phyloP scores from a whole-genome alignment of 2,888 invertebrate species.

The Temnothorax unifasciatus region DNA sequence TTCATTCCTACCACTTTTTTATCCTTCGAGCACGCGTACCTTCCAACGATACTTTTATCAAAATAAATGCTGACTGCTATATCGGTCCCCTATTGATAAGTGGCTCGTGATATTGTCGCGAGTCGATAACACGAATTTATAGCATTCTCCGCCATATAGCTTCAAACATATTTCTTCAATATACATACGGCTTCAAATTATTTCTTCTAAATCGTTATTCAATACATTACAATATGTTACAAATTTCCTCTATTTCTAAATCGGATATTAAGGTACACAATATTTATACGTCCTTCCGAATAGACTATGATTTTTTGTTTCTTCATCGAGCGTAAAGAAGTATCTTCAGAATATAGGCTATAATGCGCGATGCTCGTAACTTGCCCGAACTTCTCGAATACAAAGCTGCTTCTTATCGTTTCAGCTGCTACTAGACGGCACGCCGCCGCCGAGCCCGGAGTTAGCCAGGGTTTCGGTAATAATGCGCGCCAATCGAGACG shows the following conservation, averaged over 20 bases:
- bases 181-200: background rate
- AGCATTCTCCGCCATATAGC: too few species aligned
- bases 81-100: background rate
- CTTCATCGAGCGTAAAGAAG: background rate
- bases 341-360: background rate
- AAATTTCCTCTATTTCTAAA: background rate
- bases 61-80: conserved; percentile 1
- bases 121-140: background rate
- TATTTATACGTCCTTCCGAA: background rate
- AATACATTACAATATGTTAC: background rate
- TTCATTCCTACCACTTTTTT: conserved; percentile 67
- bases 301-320: background rate
- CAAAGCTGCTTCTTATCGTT: conserved; percentile 56
- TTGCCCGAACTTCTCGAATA: background rate
- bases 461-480: conserved; percentile 91
- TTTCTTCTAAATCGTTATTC: background rate
- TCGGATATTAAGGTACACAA: background rate
- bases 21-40: conserved; percentile 72
- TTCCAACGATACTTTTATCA: conserved; percentile 51
- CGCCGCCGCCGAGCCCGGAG: conserved; percentile 88
- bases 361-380: background rate
- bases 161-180: background rate
- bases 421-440: conserved; percentile 87
- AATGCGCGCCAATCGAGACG: conserved; percentile 94
- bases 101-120: background rate